phyloP scores from a whole-genome alignment of 64 coral and sea anemone genomes.

The Orbicella faveolata region DNA sequence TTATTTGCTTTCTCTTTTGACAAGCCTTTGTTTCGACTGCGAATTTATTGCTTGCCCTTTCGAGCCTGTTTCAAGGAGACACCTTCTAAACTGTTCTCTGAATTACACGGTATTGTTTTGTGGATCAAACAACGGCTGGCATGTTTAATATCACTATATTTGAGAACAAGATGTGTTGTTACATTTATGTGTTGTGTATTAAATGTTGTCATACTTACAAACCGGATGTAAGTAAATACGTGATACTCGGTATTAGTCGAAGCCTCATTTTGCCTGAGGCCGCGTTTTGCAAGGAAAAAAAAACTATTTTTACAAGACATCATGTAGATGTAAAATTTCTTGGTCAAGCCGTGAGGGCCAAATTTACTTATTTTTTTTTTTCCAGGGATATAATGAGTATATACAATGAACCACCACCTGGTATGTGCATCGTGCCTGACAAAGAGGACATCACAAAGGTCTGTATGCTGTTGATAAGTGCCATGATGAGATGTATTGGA shows the following conservation, averaged over 20 bases:
- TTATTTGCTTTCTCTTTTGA: neutral
- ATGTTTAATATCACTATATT: too few species aligned
- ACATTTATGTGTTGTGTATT: too few species aligned
- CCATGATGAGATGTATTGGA: too few species aligned
- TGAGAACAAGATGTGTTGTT: too few species aligned
- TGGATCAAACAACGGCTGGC: neutral
- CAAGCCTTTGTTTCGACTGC: neutral
- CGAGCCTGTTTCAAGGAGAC: neutral
- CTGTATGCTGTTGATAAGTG: neutral
- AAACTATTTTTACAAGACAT: too few species aligned
- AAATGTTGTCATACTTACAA: too few species aligned
- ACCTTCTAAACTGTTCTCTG: neutral
- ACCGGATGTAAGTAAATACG: too few species aligned
- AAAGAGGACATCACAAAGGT: conserved; percentile 95
- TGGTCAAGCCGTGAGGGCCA: neutral
- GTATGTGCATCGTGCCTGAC: conserved; percentile 96
- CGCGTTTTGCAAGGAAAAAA: too few species aligned
- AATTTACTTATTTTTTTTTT: neutral
- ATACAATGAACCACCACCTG: conserved; percentile 94
- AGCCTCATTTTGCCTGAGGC: too few species aligned
- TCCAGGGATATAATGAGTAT: conserved; percentile 98
- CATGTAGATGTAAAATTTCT: too few species aligned
- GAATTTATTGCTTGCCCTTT: neutral
- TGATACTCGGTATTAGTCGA: too few species aligned
- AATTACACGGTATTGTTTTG: neutral